These are phyloP conservation scores for Polypterus bichir DNA, from an alignment of 2,113 vertebrate genomes.

Conservation along the genomic window DNA sequence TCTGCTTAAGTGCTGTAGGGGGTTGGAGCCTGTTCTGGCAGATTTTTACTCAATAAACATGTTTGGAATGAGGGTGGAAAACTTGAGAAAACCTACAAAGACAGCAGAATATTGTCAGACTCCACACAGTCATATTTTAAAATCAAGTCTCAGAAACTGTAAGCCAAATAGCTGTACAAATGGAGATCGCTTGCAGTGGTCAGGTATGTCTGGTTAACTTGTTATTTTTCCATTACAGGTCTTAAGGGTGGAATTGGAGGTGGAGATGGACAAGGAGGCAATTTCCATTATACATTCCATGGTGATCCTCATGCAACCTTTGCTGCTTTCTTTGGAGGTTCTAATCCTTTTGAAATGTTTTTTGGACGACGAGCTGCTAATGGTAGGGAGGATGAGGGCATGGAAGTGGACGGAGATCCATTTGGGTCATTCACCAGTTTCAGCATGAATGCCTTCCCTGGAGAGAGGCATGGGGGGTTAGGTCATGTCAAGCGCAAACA, in stretches of 20 bases:
- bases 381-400: conserved; percentile 80
- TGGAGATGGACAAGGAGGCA: conserved; percentile 74
- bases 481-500: conserved; percentile 74
- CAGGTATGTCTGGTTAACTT: not conserved
- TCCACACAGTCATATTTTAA: too few species aligned
- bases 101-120: too few species aligned
- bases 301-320: conserved; percentile 95
- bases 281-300: conserved; percentile 90
- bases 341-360: conserved; percentile 95
- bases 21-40: too few species aligned
- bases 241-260: conserved; percentile 85
- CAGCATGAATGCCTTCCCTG: conserved; percentile 86
- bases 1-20: too few species aligned
- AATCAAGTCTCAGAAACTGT: too few species aligned
- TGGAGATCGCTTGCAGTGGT: too few species aligned
- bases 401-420: conserved; percentile 89
- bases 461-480: conserved; percentile 73
- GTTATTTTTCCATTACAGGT: conserved; percentile 41
- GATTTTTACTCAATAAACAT: too few species aligned
- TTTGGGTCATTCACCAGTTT: conserved; percentile 82
- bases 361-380: conserved; percentile 80
- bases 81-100: too few species aligned
- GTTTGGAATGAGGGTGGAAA: too few species aligned
- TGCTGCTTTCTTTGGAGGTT: conserved; percentile 88
- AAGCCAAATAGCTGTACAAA: too few species aligned